These are phyloP conservation scores for Nothoprocta pentlandii DNA, from an alignment of 2,113 vertebrate genomes.

Conservation along the genomic window DNA sequence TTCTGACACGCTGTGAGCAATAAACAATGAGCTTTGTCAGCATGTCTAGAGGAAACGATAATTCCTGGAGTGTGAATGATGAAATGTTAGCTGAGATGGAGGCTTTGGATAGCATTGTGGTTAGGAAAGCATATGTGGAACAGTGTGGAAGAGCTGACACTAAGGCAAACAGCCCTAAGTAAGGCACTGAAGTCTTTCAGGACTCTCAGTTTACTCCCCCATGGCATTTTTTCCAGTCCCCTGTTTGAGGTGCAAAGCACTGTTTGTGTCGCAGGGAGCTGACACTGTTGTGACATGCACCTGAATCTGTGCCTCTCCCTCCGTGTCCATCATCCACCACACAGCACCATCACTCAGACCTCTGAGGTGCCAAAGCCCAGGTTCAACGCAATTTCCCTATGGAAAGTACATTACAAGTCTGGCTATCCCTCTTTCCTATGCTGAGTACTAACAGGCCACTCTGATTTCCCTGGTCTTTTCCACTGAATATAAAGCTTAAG, in stretches of 20 bases:
- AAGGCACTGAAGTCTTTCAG: not conserved
- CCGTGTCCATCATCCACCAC: not conserved
- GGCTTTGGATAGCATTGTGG: constrained; percentile 23
- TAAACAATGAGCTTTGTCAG: constrained; percentile 73
- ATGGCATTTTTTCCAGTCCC: not conserved
- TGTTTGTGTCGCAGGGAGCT: not conserved
- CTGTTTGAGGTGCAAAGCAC: not conserved
- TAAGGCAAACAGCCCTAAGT: not conserved
- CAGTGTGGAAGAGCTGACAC: constrained; percentile 13
- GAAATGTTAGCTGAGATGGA: constrained; percentile 63
- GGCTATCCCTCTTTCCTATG: not conserved
- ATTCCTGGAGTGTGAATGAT: constrained; percentile 63
- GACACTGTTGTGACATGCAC: not conserved
- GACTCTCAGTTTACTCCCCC: not conserved
- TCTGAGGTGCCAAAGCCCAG: not conserved
- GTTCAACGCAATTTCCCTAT: not conserved
- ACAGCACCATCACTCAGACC: not conserved
- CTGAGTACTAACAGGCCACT: not conserved
- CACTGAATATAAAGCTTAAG: not conserved
- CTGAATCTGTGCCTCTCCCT: not conserved
- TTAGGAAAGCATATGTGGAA: constrained; percentile 26
- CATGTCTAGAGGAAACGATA: constrained; percentile 67
- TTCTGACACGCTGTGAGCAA: constrained; percentile 64
- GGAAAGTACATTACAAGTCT: not conserved
- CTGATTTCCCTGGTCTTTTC: not conserved